These are phyloP conservation scores for Danionella dracula DNA, from an alignment of 2,797 vertebrate species.

Conservation along the genomic window DNA sequence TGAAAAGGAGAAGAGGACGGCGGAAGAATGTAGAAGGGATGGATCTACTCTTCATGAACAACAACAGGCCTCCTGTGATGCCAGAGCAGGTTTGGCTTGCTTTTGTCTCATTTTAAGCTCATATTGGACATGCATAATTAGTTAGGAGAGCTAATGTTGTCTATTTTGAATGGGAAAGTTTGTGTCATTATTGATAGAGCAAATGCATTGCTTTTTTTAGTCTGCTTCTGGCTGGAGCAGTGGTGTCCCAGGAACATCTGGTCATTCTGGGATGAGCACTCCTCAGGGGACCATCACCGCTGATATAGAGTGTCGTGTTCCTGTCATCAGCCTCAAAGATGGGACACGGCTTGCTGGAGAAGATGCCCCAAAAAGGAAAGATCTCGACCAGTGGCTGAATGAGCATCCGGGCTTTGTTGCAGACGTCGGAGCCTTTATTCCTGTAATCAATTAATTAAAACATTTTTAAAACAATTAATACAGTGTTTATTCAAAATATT, in stretches of 20 bases:
- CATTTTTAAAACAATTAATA: background rate
- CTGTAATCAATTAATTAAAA: conserved; percentile 73
- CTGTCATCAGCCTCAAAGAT: conserved; percentile 96
- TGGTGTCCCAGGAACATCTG: conserved; percentile 68
- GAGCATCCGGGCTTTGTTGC: conserved; percentile 95
- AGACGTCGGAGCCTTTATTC: conserved; percentile 92
- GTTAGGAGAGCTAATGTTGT: too few species aligned
- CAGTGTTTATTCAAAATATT: too few species aligned
- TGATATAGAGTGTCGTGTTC: conserved; percentile 85
- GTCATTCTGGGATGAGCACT: conserved; percentile 60
- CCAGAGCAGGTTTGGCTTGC: conserved; percentile 72
- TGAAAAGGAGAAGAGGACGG: conserved; percentile 89
- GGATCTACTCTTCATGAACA: conserved; percentile 89
- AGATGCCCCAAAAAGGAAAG: conserved; percentile 88
- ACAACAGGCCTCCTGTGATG: conserved; percentile 65
- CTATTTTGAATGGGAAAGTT: too few species aligned
- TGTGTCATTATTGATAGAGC: background rate
- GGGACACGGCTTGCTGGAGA: conserved; percentile 95
- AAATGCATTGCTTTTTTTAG: conserved; percentile 59
- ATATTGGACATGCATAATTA: too few species aligned
- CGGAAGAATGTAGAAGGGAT: conserved; percentile 96
- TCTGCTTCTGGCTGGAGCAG: conserved; percentile 75
- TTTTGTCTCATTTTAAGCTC: background rate
- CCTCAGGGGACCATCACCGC: conserved; percentile 63
- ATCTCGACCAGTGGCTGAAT: conserved; percentile 90